Conservation (phyloP, 2,113 vertebrate genomes). For the Lamprologus sp. region DNA sequence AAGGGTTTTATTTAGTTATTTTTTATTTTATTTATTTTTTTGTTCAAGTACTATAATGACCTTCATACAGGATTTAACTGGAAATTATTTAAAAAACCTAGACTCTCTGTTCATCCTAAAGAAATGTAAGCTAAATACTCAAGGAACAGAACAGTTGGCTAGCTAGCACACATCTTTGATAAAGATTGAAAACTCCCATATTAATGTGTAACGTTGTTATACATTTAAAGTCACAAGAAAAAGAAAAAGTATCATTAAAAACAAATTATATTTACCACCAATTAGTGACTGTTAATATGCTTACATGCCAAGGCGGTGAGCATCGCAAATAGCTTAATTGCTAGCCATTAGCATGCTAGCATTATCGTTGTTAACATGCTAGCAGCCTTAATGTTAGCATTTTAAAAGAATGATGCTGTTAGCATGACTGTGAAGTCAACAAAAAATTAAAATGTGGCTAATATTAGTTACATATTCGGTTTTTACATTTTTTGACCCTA, state of each 20-base stretch:
- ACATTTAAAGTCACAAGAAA: neutral
- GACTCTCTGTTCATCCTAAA: neutral
- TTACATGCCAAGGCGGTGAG: fast-evolving
- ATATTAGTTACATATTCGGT: neutral
- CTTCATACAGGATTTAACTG: neutral
- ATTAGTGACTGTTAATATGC: neutral
- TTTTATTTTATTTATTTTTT: neutral
- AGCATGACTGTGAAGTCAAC: neutral
- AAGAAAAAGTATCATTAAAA: neutral
- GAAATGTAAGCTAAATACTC: neutral
- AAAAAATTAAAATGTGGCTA: neutral
- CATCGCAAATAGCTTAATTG: neutral
- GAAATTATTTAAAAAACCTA: neutral
- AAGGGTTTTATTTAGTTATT: neutral
- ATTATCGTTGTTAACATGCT: neutral
- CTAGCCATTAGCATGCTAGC: neutral
- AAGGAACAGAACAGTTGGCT: neutral
- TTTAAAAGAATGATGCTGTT: neutral
- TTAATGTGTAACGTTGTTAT: neutral
- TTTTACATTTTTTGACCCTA: neutral
- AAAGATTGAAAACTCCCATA: neutral
- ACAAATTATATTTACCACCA: neutral
- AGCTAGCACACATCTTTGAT: neutral
- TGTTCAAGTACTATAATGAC: too few species aligned
- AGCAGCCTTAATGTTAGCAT: neutral